Conservation (phyloP, 2,888 invertebrate genomes). For the Poecilus cupreus region DNA sequence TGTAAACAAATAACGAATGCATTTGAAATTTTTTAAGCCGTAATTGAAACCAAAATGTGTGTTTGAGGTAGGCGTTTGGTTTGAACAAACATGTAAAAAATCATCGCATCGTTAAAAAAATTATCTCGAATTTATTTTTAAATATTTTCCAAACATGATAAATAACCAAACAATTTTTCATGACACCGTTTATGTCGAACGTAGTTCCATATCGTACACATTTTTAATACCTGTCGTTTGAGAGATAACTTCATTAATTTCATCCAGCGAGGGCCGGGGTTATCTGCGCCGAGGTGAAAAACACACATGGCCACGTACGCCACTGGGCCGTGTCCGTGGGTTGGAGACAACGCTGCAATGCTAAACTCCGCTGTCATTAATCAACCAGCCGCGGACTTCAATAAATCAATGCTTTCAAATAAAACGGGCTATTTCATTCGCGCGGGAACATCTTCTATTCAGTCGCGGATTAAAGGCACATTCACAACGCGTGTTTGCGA, state of each 20-base stretch:
- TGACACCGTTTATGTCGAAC: neutral
- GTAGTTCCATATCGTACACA: neutral
- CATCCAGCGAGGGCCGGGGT: neutral
- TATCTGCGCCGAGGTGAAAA: slow-evolving; percentile 19
- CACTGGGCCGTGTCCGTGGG: neutral
- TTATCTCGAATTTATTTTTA: neutral
- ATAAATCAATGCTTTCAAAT: slow-evolving; percentile 57
- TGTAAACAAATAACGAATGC: too few relatives aligned
- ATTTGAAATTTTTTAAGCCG: too few relatives aligned
- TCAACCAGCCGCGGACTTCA: slow-evolving; percentile 43
- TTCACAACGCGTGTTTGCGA: neutral
- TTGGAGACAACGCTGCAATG: slow-evolving; percentile 29
- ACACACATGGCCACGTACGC: neutral
- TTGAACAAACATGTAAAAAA: too few relatives aligned
- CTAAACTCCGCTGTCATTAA: slow-evolving; percentile 45
- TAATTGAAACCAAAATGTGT: too few relatives aligned
- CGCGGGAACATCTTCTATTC: slow-evolving; percentile 21
- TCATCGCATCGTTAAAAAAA: too few relatives aligned
- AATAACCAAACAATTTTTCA: neutral
- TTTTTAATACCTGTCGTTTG: slow-evolving; percentile 42
- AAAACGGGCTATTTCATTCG: slow-evolving; percentile 50
- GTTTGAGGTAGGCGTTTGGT: too few relatives aligned
- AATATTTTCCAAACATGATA: neutral
- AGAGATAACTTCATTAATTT: slow-evolving; percentile 45
- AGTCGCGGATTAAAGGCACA: slow-evolving; percentile 3